Percentiles rank a stretch among this genome's conserved stretches.
Conservation (phyloP, 2,113 vertebrate species). For the Numida meleagris region DNA sequence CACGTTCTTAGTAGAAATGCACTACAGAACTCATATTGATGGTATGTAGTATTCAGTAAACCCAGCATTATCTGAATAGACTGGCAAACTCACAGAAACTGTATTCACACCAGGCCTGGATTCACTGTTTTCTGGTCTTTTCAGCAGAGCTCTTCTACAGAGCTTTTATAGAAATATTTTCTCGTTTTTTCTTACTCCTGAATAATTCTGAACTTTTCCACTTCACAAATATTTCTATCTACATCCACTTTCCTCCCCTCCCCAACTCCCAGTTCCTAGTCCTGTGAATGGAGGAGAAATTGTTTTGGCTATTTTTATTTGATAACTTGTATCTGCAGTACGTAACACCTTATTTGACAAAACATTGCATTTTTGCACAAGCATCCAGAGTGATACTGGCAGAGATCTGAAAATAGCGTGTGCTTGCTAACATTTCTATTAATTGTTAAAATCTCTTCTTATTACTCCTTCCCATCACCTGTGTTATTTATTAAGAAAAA, state of each 20-base stretch:
- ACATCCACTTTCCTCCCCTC: constrained; percentile 12
- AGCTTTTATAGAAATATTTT: neutral
- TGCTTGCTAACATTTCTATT: neutral
- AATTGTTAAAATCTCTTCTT: constrained; percentile 6
- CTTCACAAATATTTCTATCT: constrained; percentile 34
- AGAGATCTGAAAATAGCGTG: neutral
- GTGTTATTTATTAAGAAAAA: neutral
- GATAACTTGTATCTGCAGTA: neutral
- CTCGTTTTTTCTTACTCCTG: neutral
- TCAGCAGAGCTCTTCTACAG: neutral
- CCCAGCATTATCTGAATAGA: neutral
- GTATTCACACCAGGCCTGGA: neutral
- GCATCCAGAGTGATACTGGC: neutral
- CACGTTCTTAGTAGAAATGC: neutral
- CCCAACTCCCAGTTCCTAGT: neutral
- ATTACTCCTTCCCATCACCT: neutral
- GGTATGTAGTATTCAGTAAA: neutral
- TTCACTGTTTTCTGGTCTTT: neutral
- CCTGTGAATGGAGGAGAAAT: constrained; percentile 23
- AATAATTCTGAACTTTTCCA: constrained; percentile 15
- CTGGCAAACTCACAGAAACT: neutral
- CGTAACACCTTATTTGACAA: constrained; percentile 37
- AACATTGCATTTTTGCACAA: neutral
- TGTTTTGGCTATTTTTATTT: constrained; percentile 49
- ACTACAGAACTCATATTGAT: neutral